A percentile compares a stretch with the other conserved stretches of the same genome.
Evolutionary conservation across 2,797 vertebrate genomes (phyloP).

Genomic region (Scarus forsteni): DNA sequence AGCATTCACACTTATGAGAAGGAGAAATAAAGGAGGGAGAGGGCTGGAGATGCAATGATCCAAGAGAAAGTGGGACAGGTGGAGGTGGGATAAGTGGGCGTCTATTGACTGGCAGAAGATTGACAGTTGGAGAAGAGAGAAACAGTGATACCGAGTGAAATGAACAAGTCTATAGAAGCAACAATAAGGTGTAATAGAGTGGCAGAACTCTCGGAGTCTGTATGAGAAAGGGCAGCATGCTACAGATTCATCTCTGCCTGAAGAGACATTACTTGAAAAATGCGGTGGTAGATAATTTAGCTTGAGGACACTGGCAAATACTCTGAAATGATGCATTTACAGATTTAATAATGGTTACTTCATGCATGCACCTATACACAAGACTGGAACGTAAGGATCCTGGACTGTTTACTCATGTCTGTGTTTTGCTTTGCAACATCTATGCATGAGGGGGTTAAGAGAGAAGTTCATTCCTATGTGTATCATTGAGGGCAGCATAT

Average conservation of each 20-base stretch:
- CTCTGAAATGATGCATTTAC: no score
- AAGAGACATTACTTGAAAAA: constrained; percentile 53
- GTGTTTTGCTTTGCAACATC: neutral
- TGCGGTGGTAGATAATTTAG: constrained; percentile 57
- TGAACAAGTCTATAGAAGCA: constrained; percentile 28
- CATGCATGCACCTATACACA: no score
- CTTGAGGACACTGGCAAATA: constrained; percentile 33
- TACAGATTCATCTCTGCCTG: constrained; percentile 39
- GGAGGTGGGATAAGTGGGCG: constrained; percentile 34
- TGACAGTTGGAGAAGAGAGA: constrained; percentile 32
- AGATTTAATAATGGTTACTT: no score
- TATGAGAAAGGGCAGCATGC: constrained; percentile 45
- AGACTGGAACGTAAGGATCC: no score
- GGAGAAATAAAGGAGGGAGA: constrained; percentile 29
- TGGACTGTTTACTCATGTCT: neutral
- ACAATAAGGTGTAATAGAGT: constrained; percentile 20
- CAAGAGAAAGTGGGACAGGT: constrained; percentile 28
- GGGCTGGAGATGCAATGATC: constrained; percentile 48
- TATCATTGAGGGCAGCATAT: no score
- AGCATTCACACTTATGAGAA: constrained; percentile 33
- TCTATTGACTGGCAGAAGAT: constrained; percentile 36
- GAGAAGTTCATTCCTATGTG: no score
- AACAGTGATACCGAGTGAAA: constrained; percentile 27
- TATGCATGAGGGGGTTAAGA: no score
- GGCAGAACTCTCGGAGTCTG: constrained; percentile 22